phyloP scores from a whole-genome alignment of 2,888 invertebrate genomes.

The Agelastica alni region DNA sequence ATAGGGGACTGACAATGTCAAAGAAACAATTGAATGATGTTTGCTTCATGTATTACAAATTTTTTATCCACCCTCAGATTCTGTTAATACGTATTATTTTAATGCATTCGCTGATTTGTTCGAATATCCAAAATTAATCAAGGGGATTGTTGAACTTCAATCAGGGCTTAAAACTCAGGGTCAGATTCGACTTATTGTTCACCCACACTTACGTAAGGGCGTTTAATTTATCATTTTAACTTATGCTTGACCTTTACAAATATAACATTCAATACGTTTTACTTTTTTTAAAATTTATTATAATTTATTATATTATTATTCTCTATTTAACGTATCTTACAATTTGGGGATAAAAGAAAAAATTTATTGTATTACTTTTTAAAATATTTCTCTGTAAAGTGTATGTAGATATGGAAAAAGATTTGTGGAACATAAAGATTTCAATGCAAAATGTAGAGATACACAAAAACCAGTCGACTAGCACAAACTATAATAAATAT shows the following conservation, averaged over 20 bases:
- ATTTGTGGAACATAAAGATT: too few species aligned
- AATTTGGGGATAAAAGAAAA: too few species aligned
- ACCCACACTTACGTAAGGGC: not conserved
- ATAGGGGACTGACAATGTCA: conserved; percentile 45
- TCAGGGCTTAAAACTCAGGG: conserved; percentile 10
- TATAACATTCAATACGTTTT: not conserved
- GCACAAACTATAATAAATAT: too few species aligned
- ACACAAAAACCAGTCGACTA: too few species aligned
- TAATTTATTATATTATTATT: too few species aligned
- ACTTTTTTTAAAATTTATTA: too few species aligned
- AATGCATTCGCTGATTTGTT: conserved; percentile 33
- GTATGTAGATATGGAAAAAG: too few species aligned
- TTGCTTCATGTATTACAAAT: conserved; percentile 48
- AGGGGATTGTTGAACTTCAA: conserved; percentile 27
- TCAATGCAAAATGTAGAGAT: too few species aligned
- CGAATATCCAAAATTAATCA: conserved; percentile 25
- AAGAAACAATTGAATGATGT: conserved; percentile 47
- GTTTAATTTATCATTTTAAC: conserved; percentile 5
- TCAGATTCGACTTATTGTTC: conserved; percentile 9
- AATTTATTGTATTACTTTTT: too few species aligned
- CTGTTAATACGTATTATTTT: conserved; percentile 35
- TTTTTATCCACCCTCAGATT: conserved; percentile 37
- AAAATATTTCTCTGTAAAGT: too few species aligned
- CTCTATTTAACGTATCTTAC: too few species aligned
- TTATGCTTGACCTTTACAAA: conserved; percentile 2